Evolutionary conservation across 2,888 invertebrate species (phyloP).

Genomic region (Cabera pusaria): DNA sequence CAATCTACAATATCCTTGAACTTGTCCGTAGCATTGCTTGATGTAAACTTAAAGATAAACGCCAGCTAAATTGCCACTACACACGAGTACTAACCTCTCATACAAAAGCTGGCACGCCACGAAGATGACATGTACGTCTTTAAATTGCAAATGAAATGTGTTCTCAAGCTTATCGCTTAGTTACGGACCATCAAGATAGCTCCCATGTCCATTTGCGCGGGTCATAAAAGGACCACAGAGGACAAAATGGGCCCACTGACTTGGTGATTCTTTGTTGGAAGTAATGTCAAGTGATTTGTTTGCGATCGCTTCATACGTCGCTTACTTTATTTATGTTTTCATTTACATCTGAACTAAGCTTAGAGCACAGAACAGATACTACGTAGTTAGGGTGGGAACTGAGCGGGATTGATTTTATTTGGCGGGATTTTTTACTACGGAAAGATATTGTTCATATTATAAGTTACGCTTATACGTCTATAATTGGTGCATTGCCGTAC

Average conservation of each 20-base stretch:
- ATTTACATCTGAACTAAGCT: conserved; percentile 16
- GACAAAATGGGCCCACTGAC: conserved; percentile 41
- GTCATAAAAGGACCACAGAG: conserved; percentile 49
- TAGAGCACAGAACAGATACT: too few relatives aligned
- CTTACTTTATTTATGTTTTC: conserved; percentile 18
- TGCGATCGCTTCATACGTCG: conserved; percentile 28
- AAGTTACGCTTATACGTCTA: too few relatives aligned
- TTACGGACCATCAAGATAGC: conserved; percentile 53
- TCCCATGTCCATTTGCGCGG: conserved; percentile 46
- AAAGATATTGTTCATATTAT: too few relatives aligned
- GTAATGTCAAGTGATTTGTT: conserved; percentile 23
- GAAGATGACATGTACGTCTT: conserved; percentile 34
- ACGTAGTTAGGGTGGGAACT: too few relatives aligned
- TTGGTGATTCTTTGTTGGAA: conserved; percentile 24
- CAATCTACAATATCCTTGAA: conserved; percentile 18
- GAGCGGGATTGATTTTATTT: too few relatives aligned
- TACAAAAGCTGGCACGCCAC: conserved; percentile 21
- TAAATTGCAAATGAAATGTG: conserved; percentile 57
- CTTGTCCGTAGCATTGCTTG: conserved; percentile 18
- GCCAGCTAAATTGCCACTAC: conserved; percentile 27
- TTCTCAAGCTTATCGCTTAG: conserved; percentile 57
- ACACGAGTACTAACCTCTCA: conserved; percentile 23
- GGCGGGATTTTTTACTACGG: too few relatives aligned
- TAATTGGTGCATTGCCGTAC: too few relatives aligned
- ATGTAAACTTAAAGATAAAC: conserved; percentile 24